Evolutionary conservation across 1,140 invertebrate genomes (phyloP), one percentile per base, ranked within the genome.

Genomic region (Orius insidiosus): DNA sequence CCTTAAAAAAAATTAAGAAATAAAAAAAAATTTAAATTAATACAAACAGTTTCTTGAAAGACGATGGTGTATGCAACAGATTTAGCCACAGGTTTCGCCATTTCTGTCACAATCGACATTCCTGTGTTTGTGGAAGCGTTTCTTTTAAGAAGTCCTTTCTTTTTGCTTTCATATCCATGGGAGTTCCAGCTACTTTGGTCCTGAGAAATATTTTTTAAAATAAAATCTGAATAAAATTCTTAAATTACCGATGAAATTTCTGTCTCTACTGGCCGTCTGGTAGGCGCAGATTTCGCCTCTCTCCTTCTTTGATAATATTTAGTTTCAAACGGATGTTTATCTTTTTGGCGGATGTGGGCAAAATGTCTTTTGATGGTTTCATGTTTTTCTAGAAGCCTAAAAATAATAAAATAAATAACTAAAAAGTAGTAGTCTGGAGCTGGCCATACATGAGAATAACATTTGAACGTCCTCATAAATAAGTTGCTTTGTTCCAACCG

Each of bases 281-380:
- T 7, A 24, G 24, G 24, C 3, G 24, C 24, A 7, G 24, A 24
- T 7, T 24, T 24, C 7, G 24, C 7, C 7, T 24, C 24, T 24
- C 24, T 24, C 7, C 24, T 24, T n/a, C 13, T 2, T 5, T 44
- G 18, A 14, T 7, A 24, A 3, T 24, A 7, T 4, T 24, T n/a
- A n/a, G n/a, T n/a, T n/a, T n/a, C n/a, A n/a, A n/a, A n/a, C n/a
- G n/a, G 24, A 24, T 24, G 24, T 7, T 24, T 24, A 3, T 24
- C 24, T 7, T 24, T 24, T 7, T 24, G 24, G 24, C 24, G 24
- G 7, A 49, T 42, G 14, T 31, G 18, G 38, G 50, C 33, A 35
- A 52, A 41, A 48, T 50, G 46, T 39, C 46, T 40, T 36, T 52
- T 52, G 8, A 54, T 24, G 32, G 35, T 45, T 49, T 54, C 51